phyloP scores from a whole-genome alignment of 1,140 invertebrate species.

The Eumaeus atala region DNA sequence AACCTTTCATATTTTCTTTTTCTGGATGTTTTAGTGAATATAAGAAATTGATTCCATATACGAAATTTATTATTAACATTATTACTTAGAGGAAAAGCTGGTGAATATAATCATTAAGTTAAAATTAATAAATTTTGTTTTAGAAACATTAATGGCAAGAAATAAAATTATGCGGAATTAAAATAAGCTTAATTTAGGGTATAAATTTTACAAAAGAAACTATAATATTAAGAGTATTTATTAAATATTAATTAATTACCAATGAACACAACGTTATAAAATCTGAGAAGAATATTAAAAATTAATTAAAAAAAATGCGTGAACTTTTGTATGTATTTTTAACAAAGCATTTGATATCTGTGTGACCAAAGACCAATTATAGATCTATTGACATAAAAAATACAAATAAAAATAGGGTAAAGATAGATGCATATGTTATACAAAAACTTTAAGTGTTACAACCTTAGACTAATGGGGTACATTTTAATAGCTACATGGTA shows the following conservation, averaged over 20 bases:
- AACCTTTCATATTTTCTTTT: no score
- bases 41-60: no score
- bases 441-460: slow-evolving; percentile 16
- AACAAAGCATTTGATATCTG: no score
- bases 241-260: background rate
- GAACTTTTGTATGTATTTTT: no score
- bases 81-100: no score
- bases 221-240: slow-evolving; percentile 1
- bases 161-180: slow-evolving; percentile 9
- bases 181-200: slow-evolving; percentile 11
- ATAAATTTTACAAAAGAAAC: background rate
- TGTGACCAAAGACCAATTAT: no score
- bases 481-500: slow-evolving; percentile 19
- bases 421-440: background rate
- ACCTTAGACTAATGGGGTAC: slow-evolving; percentile 21
- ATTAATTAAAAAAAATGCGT: no score
- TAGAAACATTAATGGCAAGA: slow-evolving; percentile 15
- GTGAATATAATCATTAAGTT: background rate
- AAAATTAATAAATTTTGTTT: slow-evolving; percentile 1
- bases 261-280: slow-evolving; percentile 7
- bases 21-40: no score
- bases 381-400: no score
- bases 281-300: background rate
- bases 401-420: no score
- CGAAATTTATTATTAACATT: no score